phyloP scores from a whole-genome alignment of 2,797 vertebrate species.

The Acanthopagrus latus region DNA sequence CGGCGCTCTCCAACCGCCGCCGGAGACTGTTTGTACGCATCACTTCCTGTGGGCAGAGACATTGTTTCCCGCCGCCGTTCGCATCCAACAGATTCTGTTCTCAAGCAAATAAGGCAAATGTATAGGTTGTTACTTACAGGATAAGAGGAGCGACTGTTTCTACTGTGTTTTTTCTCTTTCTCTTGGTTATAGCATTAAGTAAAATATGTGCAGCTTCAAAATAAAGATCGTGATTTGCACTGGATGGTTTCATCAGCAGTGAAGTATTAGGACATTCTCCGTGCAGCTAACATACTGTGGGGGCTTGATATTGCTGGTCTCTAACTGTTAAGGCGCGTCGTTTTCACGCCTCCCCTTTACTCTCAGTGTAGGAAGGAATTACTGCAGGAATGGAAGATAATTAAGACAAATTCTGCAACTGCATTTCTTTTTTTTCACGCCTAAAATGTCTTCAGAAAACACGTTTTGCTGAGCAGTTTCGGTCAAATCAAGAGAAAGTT shows the following conservation, averaged over 20 bases:
- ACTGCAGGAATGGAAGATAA: too few species aligned
- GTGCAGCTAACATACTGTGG: not conserved
- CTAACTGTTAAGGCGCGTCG: not conserved
- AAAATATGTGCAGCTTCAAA: not conserved
- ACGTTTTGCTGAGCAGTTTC: too few species aligned
- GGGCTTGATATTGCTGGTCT: not conserved
- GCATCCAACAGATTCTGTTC: constrained; percentile 2
- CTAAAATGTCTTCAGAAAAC: too few species aligned
- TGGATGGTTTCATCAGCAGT: not conserved
- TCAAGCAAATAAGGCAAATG: constrained; percentile 37
- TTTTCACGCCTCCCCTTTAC: too few species aligned
- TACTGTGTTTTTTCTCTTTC: not conserved
- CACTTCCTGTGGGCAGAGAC: constrained; percentile 34
- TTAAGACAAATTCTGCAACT: too few species aligned
- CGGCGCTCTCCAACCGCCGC: constrained; percentile 27
- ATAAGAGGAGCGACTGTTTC: not conserved
- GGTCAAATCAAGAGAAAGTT: too few species aligned
- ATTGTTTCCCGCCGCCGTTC: constrained; percentile 38
- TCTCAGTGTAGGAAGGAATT: too few species aligned
- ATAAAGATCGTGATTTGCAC: not conserved
- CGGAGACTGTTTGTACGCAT: constrained; percentile 34
- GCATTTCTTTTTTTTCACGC: too few species aligned
- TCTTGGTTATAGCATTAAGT: not conserved
- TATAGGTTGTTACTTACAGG: constrained; percentile 12
- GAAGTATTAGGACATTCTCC: not conserved